Evolutionary conservation across 2,888 invertebrate genomes (phyloP), one percentile per base, ranked within the genome.

Genomic region (Oscheius sp.): DNA sequence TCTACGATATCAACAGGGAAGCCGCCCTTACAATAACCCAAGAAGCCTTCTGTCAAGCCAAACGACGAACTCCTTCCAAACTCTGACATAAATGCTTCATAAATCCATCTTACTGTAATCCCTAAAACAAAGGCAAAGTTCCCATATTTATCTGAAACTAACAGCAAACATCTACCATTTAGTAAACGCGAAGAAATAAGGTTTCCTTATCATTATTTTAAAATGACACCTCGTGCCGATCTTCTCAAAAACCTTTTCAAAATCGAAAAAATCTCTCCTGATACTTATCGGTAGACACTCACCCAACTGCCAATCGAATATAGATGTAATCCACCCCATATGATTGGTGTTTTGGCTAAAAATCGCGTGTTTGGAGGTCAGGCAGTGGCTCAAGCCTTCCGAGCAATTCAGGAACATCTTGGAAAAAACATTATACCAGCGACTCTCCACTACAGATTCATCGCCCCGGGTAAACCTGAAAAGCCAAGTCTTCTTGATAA

Each of bases 391-490:
- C 68, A 68, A 31, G 68, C 68, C n/a, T 34, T 68, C 12, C 3
- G 68, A 33, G 68, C 68, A 1, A 12, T 48, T n/a, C 68, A 61
- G 39, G 61, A 68, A 48, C 58, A 61, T 25, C 25, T 61, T 20
- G 68, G 61, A 48, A 37, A 20, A 20, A 20, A 17, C 12, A 33
- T 68, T 4, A 15, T 29, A 25, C 68, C 68, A 3, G 10, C 34
- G 2, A 61, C 61, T 10, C 46, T 68, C 20, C 61, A 68, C 29
- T 68, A 68, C 52, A 58, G 48, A 27, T 68, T 68, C 29, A 17
- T n/a, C 23, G 68, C 61, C 25, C 68, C 68, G n/a, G 68, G 68
- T 68, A n/a, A 42, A n/a, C n/a, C n/a, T n/a, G 45, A 33, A 25
- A 12, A 15, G 25, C 1, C 5, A 57, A 31, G 20, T 6, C 8